A percentile compares a stretch with the other conserved stretches of the same genome.
Evolutionary conservation across 2,888 invertebrate genomes (phyloP).

Genomic region (Heliconius sara): DNA sequence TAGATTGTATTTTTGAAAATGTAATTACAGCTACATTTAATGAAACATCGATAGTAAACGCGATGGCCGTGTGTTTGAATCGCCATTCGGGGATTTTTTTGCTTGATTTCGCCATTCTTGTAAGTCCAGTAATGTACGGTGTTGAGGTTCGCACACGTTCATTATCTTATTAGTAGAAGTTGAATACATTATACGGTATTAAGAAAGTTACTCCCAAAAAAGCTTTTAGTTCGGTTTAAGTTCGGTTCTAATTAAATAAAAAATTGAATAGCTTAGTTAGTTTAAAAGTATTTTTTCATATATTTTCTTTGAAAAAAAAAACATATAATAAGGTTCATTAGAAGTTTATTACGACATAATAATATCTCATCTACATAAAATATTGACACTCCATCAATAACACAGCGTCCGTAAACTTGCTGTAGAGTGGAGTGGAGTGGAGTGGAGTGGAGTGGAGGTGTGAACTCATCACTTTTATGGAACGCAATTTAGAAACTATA

Average conservation of each 20-base stretch:
- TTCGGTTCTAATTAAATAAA: not conserved
- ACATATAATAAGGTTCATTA: not conserved
- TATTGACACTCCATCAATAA: constrained; percentile 2
- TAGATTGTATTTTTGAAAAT: no score
- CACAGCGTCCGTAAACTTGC: constrained; percentile 20
- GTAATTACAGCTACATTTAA: no score
- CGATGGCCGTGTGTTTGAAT: no score
- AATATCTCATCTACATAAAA: not conserved
- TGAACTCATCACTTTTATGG: constrained; percentile 15
- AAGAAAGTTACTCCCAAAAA: not conserved
- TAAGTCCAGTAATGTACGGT: no score
- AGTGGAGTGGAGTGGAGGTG: not conserved
- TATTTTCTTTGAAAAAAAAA: not conserved
- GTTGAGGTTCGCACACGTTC: no score
- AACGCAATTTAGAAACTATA: constrained; percentile 8
- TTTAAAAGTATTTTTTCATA: no score
- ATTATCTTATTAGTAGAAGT: not conserved
- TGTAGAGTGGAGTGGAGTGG: no score
- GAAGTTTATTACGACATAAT: not conserved
- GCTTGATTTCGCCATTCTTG: no score
- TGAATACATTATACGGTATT: not conserved
- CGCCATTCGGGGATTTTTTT: no score
- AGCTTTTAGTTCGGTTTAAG: not conserved
- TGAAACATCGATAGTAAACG: no score
- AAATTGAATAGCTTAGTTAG: not conserved